Percentiles rank a stretch among this genome's conserved stretches.
phyloP scores from a whole-genome alignment of 2,888 invertebrate genomes.

The Girardia tigrina region DNA sequence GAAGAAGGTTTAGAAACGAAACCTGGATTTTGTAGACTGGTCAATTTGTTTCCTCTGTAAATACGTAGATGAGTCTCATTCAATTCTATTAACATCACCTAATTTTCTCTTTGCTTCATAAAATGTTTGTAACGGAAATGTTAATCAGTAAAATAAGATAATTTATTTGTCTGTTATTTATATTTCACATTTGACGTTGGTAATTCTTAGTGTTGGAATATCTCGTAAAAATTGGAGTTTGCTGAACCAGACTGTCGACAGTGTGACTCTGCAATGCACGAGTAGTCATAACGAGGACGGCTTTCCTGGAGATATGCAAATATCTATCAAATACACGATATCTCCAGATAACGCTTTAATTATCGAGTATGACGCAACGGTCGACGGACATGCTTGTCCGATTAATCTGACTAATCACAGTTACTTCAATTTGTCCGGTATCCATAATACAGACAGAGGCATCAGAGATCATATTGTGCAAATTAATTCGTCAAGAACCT shows the following conservation, averaged over 20 bases:
- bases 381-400: conserved; percentile 64
- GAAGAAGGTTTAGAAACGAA: too few species aligned
- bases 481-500: conserved; percentile 1
- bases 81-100: too few species aligned
- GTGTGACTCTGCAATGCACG: conserved; percentile 39
- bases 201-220: too few species aligned
- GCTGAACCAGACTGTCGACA: conserved; percentile 36
- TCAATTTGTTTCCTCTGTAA: too few species aligned
- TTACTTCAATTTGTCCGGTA: conserved; percentile 83
- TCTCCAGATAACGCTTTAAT: conserved; percentile 55
- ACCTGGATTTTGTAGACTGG: too few species aligned
- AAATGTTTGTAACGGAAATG: too few species aligned
- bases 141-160: too few species aligned
- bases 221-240: neutral
- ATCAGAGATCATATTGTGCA: conserved; percentile 7
- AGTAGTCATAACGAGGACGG: conserved; percentile 58
- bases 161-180: too few species aligned
- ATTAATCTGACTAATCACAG: conserved; percentile 74
- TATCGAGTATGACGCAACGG: conserved; percentile 62
- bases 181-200: too few species aligned
- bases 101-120: too few species aligned
- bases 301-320: conserved; percentile 66
- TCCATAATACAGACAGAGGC: conserved; percentile 52
- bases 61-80: too few species aligned
- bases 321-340: neutral